Evolutionary conservation across 2,797 vertebrate genomes (phyloP).

Genomic region (Enteromius treurensis): DNA sequence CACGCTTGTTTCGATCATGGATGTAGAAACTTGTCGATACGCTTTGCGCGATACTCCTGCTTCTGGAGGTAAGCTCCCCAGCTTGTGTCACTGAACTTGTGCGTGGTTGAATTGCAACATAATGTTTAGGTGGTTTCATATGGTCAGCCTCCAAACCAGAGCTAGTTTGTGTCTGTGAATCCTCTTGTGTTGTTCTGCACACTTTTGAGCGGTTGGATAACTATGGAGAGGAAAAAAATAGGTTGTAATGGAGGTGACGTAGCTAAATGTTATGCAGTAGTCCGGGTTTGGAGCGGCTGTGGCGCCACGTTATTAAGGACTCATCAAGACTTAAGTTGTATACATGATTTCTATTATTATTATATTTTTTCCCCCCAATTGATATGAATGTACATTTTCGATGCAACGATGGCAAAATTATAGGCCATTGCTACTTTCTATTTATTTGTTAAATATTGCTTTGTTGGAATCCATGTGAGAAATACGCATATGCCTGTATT

Average conservation of each 20-base stretch:
- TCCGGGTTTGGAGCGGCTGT: constrained; percentile 34
- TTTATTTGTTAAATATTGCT: background rate
- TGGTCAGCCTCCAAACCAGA: constrained; percentile 56
- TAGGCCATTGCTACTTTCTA: background rate
- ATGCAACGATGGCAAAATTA: background rate
- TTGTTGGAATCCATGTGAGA: background rate
- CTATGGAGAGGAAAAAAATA: constrained; percentile 30
- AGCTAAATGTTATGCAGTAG: constrained; percentile 34
- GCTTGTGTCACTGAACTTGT: constrained; percentile 61
- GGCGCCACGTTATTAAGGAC: constrained; percentile 38
- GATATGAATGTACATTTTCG: background rate
- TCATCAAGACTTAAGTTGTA: background rate
- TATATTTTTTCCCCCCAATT: no score
- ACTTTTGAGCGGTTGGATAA: constrained; percentile 7
- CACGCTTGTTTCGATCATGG: constrained; percentile 72
- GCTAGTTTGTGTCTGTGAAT: background rate
- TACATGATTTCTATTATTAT: background rate
- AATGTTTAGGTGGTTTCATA: constrained; percentile 56
- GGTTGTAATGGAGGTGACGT: constrained; percentile 47
- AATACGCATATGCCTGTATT: background rate
- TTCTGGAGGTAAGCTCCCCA: constrained; percentile 86
- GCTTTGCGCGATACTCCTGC: constrained; percentile 69
- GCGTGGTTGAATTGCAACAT: constrained; percentile 27
- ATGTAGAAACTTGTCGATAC: constrained; percentile 67
- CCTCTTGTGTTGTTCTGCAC: background rate